phyloP scores from a whole-genome alignment of 2,888 invertebrate species.

The Punctoribates punctum region DNA sequence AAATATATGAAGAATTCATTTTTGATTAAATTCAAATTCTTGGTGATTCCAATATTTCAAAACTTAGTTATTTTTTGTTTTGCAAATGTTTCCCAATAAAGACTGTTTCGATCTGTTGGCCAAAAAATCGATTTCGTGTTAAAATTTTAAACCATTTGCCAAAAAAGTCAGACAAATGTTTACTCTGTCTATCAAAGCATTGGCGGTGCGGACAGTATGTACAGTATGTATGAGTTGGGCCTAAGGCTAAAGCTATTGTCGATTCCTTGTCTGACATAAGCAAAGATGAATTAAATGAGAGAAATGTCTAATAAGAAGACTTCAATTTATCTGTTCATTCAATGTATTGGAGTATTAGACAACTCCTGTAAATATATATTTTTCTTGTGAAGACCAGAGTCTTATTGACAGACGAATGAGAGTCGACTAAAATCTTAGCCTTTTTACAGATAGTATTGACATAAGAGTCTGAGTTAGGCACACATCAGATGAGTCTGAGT shows the following conservation, averaged over 20 bases:
- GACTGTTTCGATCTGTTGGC: no score
- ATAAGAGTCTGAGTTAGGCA: neutral
- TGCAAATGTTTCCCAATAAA: no score
- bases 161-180: neutral
- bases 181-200: neutral
- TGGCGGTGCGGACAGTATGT: neutral
- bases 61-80: no score
- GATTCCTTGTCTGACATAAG: neutral
- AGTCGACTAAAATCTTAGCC: neutral
- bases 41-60: no score
- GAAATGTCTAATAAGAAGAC: neutral
- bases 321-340: neutral
- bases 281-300: neutral
- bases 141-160: no score
- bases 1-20: no score
- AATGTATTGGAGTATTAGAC: neutral
- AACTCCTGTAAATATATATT: neutral
- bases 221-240: neutral
- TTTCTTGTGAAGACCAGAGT: neutral
- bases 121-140: no score
- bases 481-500: neutral
- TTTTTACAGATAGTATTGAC: constrained; percentile 22
- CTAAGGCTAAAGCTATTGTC: neutral
- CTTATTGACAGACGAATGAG: neutral
- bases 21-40: no score